phyloP scores from a whole-genome alignment of 2,888 invertebrate species.

The Xylocampa areola region DNA sequence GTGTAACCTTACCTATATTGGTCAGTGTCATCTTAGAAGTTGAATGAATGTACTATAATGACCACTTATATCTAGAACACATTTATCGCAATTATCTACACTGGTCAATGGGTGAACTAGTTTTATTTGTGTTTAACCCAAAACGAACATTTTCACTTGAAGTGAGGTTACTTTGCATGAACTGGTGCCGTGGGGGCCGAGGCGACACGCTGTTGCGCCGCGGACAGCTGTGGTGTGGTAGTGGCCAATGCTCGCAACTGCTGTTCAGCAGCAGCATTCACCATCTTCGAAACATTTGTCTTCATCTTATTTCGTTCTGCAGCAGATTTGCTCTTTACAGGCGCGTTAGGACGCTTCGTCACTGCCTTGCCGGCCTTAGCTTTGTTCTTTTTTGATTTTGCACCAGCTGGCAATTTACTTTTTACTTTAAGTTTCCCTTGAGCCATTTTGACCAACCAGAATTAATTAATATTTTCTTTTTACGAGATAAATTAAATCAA shows the following conservation, averaged over 20 bases:
- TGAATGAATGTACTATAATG: no score
- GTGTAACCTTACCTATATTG: no score
- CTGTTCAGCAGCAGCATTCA: slow-evolving; percentile 92
- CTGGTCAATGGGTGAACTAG: background rate
- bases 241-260: slow-evolving; percentile 91
- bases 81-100: background rate
- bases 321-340: slow-evolving; percentile 91
- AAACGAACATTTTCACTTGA: background rate
- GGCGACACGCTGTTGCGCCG: slow-evolving; percentile 83
- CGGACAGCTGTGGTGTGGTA: slow-evolving; percentile 86
- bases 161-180: slow-evolving; percentile 69
- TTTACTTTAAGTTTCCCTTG: slow-evolving; percentile 93
- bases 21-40: no score
- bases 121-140: background rate
- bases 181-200: slow-evolving; percentile 82
- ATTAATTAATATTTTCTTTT: background rate
- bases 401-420: slow-evolving; percentile 89
- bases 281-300: slow-evolving; percentile 91
- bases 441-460: slow-evolving; percentile 85
- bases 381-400: slow-evolving; percentile 87
- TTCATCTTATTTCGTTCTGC: slow-evolving; percentile 91
- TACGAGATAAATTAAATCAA: background rate
- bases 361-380: slow-evolving; percentile 88
- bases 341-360: slow-evolving; percentile 91
- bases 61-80: no score